phyloP scores from a whole-genome alignment of 2,113 vertebrate species.

The Passerina amoena region DNA sequence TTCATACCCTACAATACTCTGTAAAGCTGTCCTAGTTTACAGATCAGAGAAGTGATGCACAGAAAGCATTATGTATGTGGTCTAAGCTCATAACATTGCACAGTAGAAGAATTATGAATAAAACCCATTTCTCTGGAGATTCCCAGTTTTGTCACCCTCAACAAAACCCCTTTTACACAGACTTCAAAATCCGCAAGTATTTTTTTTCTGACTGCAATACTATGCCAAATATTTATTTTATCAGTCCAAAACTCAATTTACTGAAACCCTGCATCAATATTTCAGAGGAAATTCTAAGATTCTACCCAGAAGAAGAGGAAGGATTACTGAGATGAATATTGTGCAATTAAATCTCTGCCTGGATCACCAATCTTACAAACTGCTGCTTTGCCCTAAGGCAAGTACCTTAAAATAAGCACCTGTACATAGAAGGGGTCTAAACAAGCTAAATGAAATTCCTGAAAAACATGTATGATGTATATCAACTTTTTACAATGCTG shows the following conservation, averaged over 20 bases:
- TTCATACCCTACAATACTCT: not conserved
- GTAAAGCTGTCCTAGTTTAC: not conserved
- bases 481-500: not conserved
- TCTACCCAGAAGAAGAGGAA: not conserved
- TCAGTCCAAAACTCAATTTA: conserved; percentile 37
- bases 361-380: not conserved
- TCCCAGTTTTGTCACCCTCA: conserved; percentile 9
- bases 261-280: not conserved
- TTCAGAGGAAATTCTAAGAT: conserved; percentile 13
- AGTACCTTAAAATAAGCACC: not conserved
- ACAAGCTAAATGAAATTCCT: not conserved
- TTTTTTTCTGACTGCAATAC: not conserved
- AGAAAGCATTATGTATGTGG: not conserved
- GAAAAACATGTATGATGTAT: not conserved
- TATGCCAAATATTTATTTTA: conserved; percentile 39
- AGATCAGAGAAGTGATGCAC: not conserved
- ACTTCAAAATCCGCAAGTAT: not conserved
- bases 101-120: conserved; percentile 22
- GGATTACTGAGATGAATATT: not conserved
- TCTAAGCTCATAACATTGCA: not conserved
- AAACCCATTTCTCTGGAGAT: conserved; percentile 26
- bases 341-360: conserved; percentile 34
- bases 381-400: not conserved
- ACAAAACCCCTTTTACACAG: conserved; percentile 19
- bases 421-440: not conserved